Conservation (phyloP, 2,797 vertebrate genomes). For the Chaetophractus vellerosus region DNA sequence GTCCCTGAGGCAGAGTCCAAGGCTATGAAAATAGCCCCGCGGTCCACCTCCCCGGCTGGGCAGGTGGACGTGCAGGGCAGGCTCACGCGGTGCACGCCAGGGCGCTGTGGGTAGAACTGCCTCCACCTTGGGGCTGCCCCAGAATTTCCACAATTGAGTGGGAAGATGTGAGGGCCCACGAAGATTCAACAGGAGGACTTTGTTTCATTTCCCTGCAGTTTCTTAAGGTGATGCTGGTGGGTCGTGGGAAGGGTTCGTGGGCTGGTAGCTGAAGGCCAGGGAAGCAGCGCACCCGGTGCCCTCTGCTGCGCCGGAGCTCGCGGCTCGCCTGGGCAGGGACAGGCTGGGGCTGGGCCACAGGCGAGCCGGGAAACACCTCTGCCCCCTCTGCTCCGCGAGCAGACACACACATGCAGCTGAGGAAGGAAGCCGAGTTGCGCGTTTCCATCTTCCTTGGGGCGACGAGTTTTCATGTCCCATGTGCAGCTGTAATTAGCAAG, state of each 20-base stretch:
- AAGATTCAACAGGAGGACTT: not conserved
- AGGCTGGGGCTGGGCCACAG: not conserved
- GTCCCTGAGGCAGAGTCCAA: constrained; percentile 67
- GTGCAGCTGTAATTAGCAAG: constrained; percentile 80
- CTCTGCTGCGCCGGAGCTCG: not conserved
- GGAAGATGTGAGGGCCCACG: not conserved
- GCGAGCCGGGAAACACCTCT: not conserved
- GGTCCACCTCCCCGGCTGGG: constrained; percentile 28
- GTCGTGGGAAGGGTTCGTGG: not conserved
- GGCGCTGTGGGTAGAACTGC: not conserved
- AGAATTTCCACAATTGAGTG: constrained; percentile 58
- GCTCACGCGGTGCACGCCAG: not conserved
- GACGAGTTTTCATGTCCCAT: constrained; percentile 69
- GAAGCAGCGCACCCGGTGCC: not conserved
- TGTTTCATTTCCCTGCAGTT: not conserved
- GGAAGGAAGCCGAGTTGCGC: constrained; percentile 83
- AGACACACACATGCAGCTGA: not conserved
- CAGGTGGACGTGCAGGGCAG: not conserved
- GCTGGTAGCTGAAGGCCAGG: constrained; percentile 45
- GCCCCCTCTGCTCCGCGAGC: not conserved
- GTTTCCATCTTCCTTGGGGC: constrained; percentile 76
- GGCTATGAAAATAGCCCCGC: constrained; percentile 62
- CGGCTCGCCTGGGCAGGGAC: not conserved
- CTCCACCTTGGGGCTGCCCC: constrained; percentile 3
- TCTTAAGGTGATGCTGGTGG: not conserved